Percentiles rank a stretch among this genome's conserved stretches.
These are phyloP conservation scores for Kryphioiulus occultus DNA, from an alignment of 2,888 invertebrate species.

Conservation along the genomic window DNA sequence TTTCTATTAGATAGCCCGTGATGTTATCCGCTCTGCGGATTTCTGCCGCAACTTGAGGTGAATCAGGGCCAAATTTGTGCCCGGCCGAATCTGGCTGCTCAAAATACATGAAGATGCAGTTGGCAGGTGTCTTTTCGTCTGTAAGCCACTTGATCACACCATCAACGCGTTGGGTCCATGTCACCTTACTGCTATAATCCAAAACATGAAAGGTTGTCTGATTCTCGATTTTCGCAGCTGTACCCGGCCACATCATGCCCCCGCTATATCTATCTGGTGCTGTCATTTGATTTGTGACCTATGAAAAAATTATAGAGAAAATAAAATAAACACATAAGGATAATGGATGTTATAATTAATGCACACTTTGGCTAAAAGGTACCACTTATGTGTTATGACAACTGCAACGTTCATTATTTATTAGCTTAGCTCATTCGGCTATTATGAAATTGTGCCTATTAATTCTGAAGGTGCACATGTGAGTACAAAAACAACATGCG, in stretches of 20 bases:
- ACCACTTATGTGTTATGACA: too few species aligned
- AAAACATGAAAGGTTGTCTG: slow-evolving; percentile 61
- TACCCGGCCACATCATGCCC: slow-evolving; percentile 76
- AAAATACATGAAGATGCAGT: slow-evolving; percentile 74
- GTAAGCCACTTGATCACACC: slow-evolving; percentile 70
- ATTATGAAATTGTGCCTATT: too few species aligned
- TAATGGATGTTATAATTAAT: too few species aligned
- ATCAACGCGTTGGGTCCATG: slow-evolving; percentile 64
- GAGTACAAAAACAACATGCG: too few species aligned
- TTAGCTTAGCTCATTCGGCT: too few species aligned
- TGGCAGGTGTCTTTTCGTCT: slow-evolving; percentile 69
- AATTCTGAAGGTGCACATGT: too few species aligned
- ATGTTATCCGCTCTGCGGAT: slow-evolving; percentile 48
- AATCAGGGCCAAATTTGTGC: slow-evolving; percentile 64
- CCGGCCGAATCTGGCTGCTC: slow-evolving; percentile 74
- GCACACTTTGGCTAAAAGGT: too few species aligned
- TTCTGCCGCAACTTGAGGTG: slow-evolving; percentile 46
- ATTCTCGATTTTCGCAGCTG: slow-evolving; percentile 65
- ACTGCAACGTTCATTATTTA: too few species aligned
- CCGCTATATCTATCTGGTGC: slow-evolving; percentile 65
- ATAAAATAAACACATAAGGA: too few species aligned
- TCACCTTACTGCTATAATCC: slow-evolving; percentile 56
- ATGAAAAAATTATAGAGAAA: background rate
- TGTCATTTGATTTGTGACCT: slow-evolving; percentile 51
- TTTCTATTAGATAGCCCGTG: slow-evolving; percentile 45